phyloP scores from a whole-genome alignment of 2,797 vertebrate genomes.

The Sebastes variabilis region DNA sequence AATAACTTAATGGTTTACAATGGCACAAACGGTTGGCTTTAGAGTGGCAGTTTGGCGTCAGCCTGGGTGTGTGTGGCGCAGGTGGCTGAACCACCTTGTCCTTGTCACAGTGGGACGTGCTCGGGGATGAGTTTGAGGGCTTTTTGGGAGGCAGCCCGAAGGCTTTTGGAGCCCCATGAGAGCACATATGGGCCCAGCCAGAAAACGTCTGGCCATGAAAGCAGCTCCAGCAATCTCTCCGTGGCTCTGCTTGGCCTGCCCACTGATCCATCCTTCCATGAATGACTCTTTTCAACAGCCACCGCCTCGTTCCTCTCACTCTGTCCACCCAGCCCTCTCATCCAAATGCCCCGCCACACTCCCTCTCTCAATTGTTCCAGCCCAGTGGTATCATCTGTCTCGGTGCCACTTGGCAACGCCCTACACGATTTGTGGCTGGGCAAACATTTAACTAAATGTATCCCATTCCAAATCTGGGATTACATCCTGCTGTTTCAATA shows the following conservation, averaged over 20 bases:
- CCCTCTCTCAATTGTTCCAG: slow-evolving; percentile 37
- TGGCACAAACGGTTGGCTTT: not conserved
- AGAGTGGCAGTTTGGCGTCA: slow-evolving; percentile 18
- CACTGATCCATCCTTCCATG: slow-evolving; percentile 55
- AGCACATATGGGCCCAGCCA: slow-evolving; percentile 69
- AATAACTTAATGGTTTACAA: not conserved
- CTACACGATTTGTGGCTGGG: slow-evolving; percentile 65
- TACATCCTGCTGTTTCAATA: slow-evolving; percentile 79
- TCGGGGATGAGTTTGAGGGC: slow-evolving; percentile 50
- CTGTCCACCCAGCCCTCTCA: slow-evolving; percentile 45
- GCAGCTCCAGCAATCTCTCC: slow-evolving; percentile 37
- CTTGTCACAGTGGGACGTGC: slow-evolving; percentile 41
- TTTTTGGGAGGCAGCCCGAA: slow-evolving; percentile 61
- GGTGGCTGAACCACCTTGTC: slow-evolving; percentile 62
- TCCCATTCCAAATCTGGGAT: slow-evolving; percentile 74
- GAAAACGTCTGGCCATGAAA: slow-evolving; percentile 52
- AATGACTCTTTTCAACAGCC: slow-evolving; percentile 62
- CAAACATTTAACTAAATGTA: slow-evolving; percentile 80
- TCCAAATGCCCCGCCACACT: slow-evolving; percentile 24
- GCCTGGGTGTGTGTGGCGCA: slow-evolving; percentile 27
- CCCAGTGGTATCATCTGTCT: slow-evolving; percentile 57
- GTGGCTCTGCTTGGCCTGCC: slow-evolving; percentile 39
- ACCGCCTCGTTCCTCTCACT: slow-evolving; percentile 26
- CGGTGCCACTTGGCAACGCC: slow-evolving; percentile 74
- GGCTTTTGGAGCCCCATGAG: slow-evolving; percentile 58